Base-by-base conservation (phyloP, 2,797 vertebrate genomes). In the Sebastes flavidus region DNA sequence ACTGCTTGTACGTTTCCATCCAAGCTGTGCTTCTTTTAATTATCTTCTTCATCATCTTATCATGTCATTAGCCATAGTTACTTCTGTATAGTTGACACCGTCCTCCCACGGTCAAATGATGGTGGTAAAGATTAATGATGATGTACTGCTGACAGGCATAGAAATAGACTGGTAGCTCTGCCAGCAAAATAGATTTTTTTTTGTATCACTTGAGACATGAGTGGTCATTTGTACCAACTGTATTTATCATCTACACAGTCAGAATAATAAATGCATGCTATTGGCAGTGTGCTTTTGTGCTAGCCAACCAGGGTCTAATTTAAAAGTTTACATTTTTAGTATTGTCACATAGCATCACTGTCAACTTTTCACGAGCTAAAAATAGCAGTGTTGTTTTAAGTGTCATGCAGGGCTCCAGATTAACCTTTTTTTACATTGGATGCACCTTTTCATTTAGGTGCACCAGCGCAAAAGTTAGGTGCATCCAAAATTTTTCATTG, bases 81-180 rank as follows among this genome's bases (percentile, higher is more conserved):
- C 77, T 82, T 84, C 32, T 71, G 32, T 61, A 42, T 87, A 87
- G 87, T 89, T 90, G 88, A 76, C 70, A 82, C 71, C 11, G 5
- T 81, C 46, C 77, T 65, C 10, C 5, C 34, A 30, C 82, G 79
- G 67, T 89, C 75, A 86, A 67, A 82, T 69, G 72, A 86, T 83
- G 69, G 87, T 83, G 73, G 63, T 79, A 77, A 84, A 80, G 85
- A 86, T 88, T 84, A 87, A 84, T 85, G 34, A 81, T 75, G 69
- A 46, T 75, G 63, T 58, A 10, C 63, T 65, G 72, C 75, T 83
- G 84, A 81, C 66, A 67, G 75, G 69, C 60, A 66, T 77, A 77
- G 75, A 72, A 83, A 85, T 82, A 86, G 68, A 85, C 65, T 46
- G 10, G 27, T 11, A 36, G 55, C 13, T 34, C 34, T 70, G 24